A percentile compares a stretch with the other conserved stretches of the same genome.
Evolutionary conservation across 2,797 vertebrate species (phyloP).

Genomic region (Artibeus lituratus): DNA sequence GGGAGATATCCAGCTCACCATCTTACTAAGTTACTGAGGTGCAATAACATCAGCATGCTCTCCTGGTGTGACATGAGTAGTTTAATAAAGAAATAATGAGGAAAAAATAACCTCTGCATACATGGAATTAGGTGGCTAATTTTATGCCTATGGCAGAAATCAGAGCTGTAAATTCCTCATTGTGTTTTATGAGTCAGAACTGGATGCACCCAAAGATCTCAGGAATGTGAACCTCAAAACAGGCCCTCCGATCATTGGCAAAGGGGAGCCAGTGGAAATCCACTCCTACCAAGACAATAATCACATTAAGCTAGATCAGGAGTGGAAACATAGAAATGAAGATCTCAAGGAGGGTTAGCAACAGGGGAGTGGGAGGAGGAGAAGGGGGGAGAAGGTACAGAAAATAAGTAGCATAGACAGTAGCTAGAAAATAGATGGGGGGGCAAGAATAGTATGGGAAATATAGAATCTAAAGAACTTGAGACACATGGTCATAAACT

Average conservation of each 20-base stretch:
- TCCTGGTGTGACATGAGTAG: constrained; percentile 20
- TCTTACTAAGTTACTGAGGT: neutral
- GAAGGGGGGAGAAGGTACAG: too few species aligned
- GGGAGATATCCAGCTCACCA: neutral
- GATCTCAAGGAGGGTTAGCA: too few species aligned
- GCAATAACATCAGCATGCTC: neutral
- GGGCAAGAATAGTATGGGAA: too few species aligned
- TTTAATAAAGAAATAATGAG: constrained; percentile 63
- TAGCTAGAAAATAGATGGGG: too few species aligned
- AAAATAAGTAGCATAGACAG: too few species aligned
- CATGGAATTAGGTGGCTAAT: constrained; percentile 35
- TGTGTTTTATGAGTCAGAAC: constrained; percentile 66
- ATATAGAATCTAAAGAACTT: too few species aligned
- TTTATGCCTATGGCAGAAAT: constrained; percentile 41
- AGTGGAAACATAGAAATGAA: too few species aligned
- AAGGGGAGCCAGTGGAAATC: neutral
- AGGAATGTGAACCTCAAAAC: neutral
- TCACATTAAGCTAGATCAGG: too few species aligned
- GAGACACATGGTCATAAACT: too few species aligned
- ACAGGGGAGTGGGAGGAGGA: too few species aligned
- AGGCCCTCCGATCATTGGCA: neutral
- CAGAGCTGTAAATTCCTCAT: constrained; percentile 1
- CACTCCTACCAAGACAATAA: neutral
- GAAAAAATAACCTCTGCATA: neutral
- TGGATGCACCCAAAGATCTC: neutral